Conservation (phyloP, 2,113 vertebrate species). For the Neodontobutis hainanensis region DNA sequence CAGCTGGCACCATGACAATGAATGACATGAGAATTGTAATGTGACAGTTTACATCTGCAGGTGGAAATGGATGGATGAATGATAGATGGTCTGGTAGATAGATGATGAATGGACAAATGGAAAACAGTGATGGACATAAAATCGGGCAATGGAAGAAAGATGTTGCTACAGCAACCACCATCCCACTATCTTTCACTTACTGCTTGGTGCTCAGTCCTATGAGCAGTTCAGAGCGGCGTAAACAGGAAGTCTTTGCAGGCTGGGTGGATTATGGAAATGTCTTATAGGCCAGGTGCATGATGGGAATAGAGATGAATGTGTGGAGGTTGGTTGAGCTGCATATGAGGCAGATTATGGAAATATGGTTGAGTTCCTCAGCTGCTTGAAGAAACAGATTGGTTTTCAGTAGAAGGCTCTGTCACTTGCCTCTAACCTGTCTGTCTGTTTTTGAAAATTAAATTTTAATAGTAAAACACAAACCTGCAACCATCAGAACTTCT, state of each 20-base stretch:
- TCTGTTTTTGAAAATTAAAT: constrained; percentile 12
- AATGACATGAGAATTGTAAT: neutral
- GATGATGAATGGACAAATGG: constrained; percentile 20
- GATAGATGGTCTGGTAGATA: constrained; percentile 10
- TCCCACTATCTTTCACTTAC: constrained; percentile 3
- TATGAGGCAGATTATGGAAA: constrained; percentile 69
- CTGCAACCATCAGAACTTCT: neutral
- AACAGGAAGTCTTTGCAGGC: constrained; percentile 50
- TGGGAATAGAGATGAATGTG: constrained; percentile 53
- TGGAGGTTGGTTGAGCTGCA: constrained; percentile 29
- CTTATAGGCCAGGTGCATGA: constrained; percentile 53
- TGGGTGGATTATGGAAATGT: constrained; percentile 63
- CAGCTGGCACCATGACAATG: neutral
- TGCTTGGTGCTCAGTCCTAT: constrained; percentile 10
- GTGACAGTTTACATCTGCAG: neutral
- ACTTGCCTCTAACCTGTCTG: neutral
- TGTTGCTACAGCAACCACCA: constrained; percentile 42
- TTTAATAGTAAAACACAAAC: neutral
- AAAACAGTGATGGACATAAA: constrained; percentile 24
- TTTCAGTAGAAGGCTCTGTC: constrained; percentile 14
- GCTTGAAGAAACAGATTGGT: constrained; percentile 41
- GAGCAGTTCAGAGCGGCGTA: constrained; percentile 18
- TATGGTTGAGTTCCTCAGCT: constrained; percentile 33
- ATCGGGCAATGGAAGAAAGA: constrained; percentile 7
- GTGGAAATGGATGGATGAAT: constrained; percentile 10